These are phyloP conservation scores for Diuraphis noxia DNA, from an alignment of 1,140 invertebrate species.

Conservation along the genomic window DNA sequence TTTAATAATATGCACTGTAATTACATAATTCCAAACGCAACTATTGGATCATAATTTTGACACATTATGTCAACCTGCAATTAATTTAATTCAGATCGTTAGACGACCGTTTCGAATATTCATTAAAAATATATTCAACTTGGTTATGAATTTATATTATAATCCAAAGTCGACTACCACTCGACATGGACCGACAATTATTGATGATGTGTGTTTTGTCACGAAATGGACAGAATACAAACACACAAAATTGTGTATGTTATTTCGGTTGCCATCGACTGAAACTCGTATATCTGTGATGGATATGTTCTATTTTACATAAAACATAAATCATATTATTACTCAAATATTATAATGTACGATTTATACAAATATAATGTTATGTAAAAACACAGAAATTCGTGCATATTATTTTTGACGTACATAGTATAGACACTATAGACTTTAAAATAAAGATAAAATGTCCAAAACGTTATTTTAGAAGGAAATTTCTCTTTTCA, in stretches of 20 bases:
- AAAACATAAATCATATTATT: not conserved
- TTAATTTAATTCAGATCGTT: not conserved
- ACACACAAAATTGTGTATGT: not conserved
- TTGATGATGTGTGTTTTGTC: constrained; percentile 7
- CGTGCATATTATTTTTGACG: not conserved
- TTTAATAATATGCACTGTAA: not conserved
- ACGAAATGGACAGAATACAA: not conserved
- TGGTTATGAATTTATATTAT: not conserved
- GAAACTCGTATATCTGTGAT: not conserved
- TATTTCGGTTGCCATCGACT: not conserved
- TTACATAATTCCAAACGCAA: not conserved
- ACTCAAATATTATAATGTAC: not conserved
- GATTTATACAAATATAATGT: not conserved
- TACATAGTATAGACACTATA: no score
- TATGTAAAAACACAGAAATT: not conserved
- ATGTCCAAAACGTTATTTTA: not conserved
- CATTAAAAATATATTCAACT: constrained; percentile 5
- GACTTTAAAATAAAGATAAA: not conserved
- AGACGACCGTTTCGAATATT: not conserved
- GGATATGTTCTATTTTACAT: constrained; percentile 10
- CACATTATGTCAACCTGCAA: not conserved
- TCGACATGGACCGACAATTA: not conserved
- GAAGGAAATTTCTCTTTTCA: not conserved
- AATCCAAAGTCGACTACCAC: not conserved
- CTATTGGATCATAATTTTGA: not conserved